Base-by-base conservation (phyloP, 2,113 vertebrate species). In the Callithrix jacchus region DNA sequence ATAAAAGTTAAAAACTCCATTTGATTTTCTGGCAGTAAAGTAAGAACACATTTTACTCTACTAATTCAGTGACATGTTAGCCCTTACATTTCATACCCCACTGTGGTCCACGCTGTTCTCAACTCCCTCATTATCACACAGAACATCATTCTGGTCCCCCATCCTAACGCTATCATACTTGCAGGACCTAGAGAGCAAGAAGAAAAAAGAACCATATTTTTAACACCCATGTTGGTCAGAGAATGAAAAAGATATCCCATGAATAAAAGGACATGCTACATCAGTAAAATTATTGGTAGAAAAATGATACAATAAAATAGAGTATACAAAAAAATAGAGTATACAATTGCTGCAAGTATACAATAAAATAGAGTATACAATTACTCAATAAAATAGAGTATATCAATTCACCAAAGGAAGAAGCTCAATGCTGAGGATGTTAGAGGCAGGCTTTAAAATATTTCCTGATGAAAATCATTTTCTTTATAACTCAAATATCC, bases 301-400 rank as follows among this genome's bases (percentile, higher is more conserved):
- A 90, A 6, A 58, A 5, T 32, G 74, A 68, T 45, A 12, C 4
- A 18, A 2, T 58, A 27, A n/a, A 27, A 58, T 35, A 7, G 8
- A 1, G 1, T 37, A 11, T 25, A 80, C 3, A 74, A n/a, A n/a
- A 27, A n/a, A 27, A 58, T 35, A 7, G 8, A 1, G 1, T 37
- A 11, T 25, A 80, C 3, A 74, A n/a, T 3, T 56, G 17, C 23
- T 56, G 16, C 5, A n/a, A n/a, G n/a, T n/a, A 68, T 45, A 12
- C 4, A 18, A 2, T 58, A 27, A n/a, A 27, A 58, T 35, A 7
- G 8, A 1, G n/a, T n/a, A n/a, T n/a, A n/a, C n/a, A n/a, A n/a
- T n/a, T n/a, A n/a, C n/a, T n/a, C n/a, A n/a, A n/a, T n/a, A n/a
- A n/a, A n/a, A n/a, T n/a, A n/a, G n/a, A n/a, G 1, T 37, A 11